Base-by-base conservation (phyloP, 2,113 vertebrate species). In the Paramisgurnus dabryanus region DNA sequence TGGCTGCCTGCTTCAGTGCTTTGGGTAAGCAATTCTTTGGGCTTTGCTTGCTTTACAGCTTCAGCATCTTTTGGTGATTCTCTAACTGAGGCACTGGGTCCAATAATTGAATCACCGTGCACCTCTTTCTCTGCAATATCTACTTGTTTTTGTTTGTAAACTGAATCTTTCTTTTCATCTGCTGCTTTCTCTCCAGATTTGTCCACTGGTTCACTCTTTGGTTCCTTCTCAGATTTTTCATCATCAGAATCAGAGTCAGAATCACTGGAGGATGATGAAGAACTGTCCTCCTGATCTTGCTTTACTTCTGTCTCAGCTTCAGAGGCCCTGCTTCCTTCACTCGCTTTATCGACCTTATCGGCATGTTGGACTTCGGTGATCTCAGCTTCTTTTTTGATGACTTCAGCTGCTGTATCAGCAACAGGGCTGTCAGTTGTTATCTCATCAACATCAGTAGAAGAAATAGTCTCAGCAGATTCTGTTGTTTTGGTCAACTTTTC, bases 191-290 rank as follows among this genome's bases (percentile, higher is more conserved):
- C 60, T 18, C 72, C 22, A 40, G 82, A 41, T 11, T 79, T 18
- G 47, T 47, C 41, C 13, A 69, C 67, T 5, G 71, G 67, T 72
- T 84, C 45, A 6, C 47, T 65, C 64, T 82, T 85, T 8, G 66
- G 63, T 50, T 79, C 57, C 22, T 45, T 17, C 7, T 85, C 73
- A 4, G 71, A 70, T 47, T 85, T 84, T 60, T 91, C 86, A 7
- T 85, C 87, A 2, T 92, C 91, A 47, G 85, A 86, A 67, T 86
- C 87, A 50, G 88, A 86, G 43, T 91, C 88, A 0, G 89, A 89
- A 73, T 92, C 91, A 4, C 89, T 86, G 71, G 89, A 89, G 0
- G 89, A 90, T 6, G 91, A 91, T 1, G 88, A 90, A 4, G 87
- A 85, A 78, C 78, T 66, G 5, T 43, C 15, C 3, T 58, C 66